A percentile compares a stretch with the other conserved stretches of the same genome.
Evolutionary conservation across 2,888 invertebrate genomes (phyloP).

Genomic region (Dynastes maya): DNA sequence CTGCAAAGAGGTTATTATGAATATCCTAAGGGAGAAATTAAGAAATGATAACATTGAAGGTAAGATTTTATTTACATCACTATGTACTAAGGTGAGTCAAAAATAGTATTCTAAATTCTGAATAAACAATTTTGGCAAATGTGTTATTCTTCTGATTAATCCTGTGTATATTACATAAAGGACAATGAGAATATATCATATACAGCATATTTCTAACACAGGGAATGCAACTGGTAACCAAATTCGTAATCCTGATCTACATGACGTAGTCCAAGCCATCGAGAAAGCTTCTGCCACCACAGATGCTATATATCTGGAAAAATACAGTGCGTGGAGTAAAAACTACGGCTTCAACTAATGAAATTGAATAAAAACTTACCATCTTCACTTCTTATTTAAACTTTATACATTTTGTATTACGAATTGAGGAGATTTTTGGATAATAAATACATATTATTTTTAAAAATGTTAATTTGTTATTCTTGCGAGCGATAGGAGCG

Average conservation of each 20-base stretch:
- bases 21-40: conserved; percentile 77
- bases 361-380: too few species aligned
- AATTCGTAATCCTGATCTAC: conserved; percentile 60
- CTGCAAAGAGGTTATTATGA: conserved; percentile 93
- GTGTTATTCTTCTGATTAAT: neutral
- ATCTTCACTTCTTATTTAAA: too few species aligned
- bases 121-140: too few species aligned
- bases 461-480: too few species aligned
- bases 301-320: conserved; percentile 71
- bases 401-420: too few species aligned
- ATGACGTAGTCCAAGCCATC: conserved; percentile 73
- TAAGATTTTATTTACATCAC: neutral
- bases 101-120: too few species aligned
- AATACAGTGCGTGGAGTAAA: conserved; percentile 78
- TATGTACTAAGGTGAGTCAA: too few species aligned
- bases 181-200: neutral
- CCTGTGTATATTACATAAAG: neutral
- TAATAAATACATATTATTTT: too few species aligned
- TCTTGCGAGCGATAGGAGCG: too few species aligned
- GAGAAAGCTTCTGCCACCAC: conserved; percentile 76
- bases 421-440: too few species aligned
- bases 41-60: conserved; percentile 2
- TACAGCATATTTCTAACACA: neutral
- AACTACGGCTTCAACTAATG: conserved; percentile 71
- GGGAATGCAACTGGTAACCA: conserved; percentile 21